phyloP scores from a whole-genome alignment of 2,888 invertebrate genomes.

The Aspidiotus rigidus region DNA sequence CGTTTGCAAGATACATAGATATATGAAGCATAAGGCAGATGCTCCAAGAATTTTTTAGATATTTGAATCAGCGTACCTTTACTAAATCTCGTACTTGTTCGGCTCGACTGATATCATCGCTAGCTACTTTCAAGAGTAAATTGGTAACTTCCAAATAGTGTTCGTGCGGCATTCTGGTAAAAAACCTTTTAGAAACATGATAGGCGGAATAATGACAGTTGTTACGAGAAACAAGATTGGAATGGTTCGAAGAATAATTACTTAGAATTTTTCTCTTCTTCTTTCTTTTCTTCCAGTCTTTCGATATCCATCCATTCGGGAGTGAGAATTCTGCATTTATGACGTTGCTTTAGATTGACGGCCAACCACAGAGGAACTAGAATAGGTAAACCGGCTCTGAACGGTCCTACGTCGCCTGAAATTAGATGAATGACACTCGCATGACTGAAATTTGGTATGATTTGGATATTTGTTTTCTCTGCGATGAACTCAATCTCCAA shows the following conservation, averaged over 20 bases:
- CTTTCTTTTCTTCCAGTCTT: slow-evolving; percentile 61
- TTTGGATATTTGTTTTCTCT: slow-evolving; percentile 70
- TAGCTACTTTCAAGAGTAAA: slow-evolving; percentile 62
- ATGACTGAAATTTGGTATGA: slow-evolving; percentile 83
- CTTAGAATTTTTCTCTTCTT: slow-evolving; percentile 71
- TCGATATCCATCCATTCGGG: slow-evolving; percentile 94
- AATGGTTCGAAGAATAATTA: slow-evolving; percentile 42
- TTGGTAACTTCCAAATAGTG: slow-evolving; percentile 94
- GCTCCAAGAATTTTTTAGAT: not conserved
- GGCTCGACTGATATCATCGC: slow-evolving; percentile 76
- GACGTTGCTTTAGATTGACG: slow-evolving; percentile 78
- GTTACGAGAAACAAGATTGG: not conserved
- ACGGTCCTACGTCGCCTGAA: slow-evolving; percentile 86
- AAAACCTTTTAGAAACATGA: slow-evolving; percentile 52
- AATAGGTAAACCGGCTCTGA: slow-evolving; percentile 76
- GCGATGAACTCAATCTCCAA: slow-evolving; percentile 83
- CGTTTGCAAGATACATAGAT: not conserved
- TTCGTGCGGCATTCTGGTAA: slow-evolving; percentile 83
- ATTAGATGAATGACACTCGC: slow-evolving; percentile 61
- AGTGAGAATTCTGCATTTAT: slow-evolving; percentile 81
- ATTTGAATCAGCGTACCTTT: slow-evolving; percentile 48
- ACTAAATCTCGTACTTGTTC: slow-evolving; percentile 82
- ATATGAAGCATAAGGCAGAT: too few species aligned
- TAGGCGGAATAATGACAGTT: slow-evolving; percentile 9
- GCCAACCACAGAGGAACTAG: slow-evolving; percentile 93